Percentiles rank a stretch among this genome's conserved stretches.
Evolutionary conservation across 2,113 vertebrate genomes (phyloP).

Genomic region (Carassius auratus): DNA sequence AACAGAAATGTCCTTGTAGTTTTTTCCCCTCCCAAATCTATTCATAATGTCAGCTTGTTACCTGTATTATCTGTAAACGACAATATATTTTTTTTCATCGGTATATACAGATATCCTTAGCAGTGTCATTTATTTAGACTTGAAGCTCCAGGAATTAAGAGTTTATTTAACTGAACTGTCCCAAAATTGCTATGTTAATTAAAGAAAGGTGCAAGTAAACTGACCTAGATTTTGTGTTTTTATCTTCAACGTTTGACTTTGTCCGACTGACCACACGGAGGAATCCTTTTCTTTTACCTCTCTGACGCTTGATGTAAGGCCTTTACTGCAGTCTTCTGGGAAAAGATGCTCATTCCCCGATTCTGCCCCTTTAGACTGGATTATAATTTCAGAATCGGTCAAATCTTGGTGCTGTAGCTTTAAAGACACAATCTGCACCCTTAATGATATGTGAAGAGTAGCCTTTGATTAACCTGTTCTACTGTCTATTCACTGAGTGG

Average conservation of each 20-base stretch:
- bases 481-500: constrained; percentile 31
- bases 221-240: neutral
- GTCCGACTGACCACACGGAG: neutral
- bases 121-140: neutral
- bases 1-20: neutral
- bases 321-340: neutral
- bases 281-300: neutral
- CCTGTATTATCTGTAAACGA: constrained; percentile 4
- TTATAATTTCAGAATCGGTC: neutral
- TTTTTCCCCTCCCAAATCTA: neutral
- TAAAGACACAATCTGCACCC: neutral
- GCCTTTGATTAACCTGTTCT: constrained; percentile 17
- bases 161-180: constrained; percentile 19
- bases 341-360: constrained; percentile 6
- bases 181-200: constrained; percentile 9
- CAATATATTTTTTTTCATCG: neutral
- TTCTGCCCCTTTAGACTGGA: neutral
- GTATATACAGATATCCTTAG: neutral
- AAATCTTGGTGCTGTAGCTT: constrained; percentile 11
- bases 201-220: no score
- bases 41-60: neutral
- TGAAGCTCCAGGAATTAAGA: neutral
- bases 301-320: neutral
- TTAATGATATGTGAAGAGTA: neutral
- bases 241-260: neutral